A percentile compares a stretch with the other conserved stretches of the same genome.
These are phyloP conservation scores for Apistogramma diplotaenia DNA, from an alignment of 2,113 vertebrate genomes.

Conservation along the genomic window DNA sequence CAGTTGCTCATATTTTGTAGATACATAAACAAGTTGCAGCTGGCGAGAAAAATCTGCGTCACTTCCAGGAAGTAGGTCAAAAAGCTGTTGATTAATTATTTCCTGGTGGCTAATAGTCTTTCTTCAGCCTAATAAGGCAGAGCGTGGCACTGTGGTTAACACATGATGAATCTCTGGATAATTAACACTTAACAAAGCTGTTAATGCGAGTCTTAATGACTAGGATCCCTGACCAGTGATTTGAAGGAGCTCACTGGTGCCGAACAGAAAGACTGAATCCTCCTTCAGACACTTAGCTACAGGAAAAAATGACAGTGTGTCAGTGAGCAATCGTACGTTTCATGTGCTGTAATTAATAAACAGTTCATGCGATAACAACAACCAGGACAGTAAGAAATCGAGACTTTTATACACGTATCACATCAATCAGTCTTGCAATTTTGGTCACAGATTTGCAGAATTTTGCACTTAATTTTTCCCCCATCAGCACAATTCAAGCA, in stretches of 20 bases:
- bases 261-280: background rate
- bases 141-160: constrained; percentile 54
- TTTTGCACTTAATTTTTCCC: background rate
- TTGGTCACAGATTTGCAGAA: background rate
- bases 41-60: constrained; percentile 16
- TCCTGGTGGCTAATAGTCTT: constrained; percentile 55
- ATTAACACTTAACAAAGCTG: constrained; percentile 62
- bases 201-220: constrained; percentile 57
- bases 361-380: background rate
- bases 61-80: constrained; percentile 57
- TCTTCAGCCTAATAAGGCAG: constrained; percentile 60
- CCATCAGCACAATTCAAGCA: background rate
- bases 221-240: constrained; percentile 40
- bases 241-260: constrained; percentile 13
- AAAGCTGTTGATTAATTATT: constrained; percentile 64
- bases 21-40: constrained; percentile 8
- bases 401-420: background rate
- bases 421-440: background rate
- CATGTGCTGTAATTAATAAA: background rate
- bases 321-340: background rate
- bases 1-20: background rate
- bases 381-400: background rate
- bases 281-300: background rate
- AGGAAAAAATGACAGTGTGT: background rate
- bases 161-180: constrained; percentile 53